Evolutionary conservation across 2,888 invertebrate genomes (phyloP).

Genomic region (Flexamia atlantica): DNA sequence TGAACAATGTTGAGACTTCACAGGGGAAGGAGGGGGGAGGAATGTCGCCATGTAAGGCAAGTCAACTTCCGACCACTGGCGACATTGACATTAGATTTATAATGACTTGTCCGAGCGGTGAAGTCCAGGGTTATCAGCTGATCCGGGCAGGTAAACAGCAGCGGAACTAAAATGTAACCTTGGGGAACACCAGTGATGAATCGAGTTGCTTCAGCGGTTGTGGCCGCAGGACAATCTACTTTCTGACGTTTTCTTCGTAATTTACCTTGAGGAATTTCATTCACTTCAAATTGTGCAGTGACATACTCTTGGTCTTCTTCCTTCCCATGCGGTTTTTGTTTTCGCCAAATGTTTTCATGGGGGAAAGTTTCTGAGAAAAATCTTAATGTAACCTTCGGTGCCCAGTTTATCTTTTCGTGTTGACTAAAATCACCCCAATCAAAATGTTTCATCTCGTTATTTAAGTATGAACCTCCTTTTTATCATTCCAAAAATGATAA

Average conservation of each 20-base stretch:
- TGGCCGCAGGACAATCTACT: constrained; percentile 1
- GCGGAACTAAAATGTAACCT: constrained; percentile 1
- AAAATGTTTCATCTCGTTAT: too few species aligned
- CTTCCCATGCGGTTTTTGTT: too few species aligned
- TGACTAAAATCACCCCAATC: too few species aligned
- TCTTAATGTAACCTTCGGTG: too few species aligned
- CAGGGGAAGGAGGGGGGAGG: neutral
- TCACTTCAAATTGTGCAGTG: neutral
- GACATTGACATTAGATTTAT: constrained; percentile 28
- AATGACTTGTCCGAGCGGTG: neutral
- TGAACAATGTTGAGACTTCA: neutral
- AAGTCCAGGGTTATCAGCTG: neutral
- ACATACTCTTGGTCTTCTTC: neutral
- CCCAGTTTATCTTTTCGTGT: too few species aligned
- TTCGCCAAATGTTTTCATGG: too few species aligned
- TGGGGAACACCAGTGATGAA: neutral
- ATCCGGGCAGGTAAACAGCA: neutral
- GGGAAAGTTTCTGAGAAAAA: too few species aligned
- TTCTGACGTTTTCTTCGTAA: neutral
- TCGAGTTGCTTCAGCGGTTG: neutral
- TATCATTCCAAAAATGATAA: too few species aligned
- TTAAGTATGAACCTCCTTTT: too few species aligned
- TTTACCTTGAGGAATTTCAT: constrained; percentile 3
- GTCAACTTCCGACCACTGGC: neutral
- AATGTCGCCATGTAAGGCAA: neutral